Base-by-base conservation (phyloP, 2,113 vertebrate species). In the Garra rufa region DNA sequence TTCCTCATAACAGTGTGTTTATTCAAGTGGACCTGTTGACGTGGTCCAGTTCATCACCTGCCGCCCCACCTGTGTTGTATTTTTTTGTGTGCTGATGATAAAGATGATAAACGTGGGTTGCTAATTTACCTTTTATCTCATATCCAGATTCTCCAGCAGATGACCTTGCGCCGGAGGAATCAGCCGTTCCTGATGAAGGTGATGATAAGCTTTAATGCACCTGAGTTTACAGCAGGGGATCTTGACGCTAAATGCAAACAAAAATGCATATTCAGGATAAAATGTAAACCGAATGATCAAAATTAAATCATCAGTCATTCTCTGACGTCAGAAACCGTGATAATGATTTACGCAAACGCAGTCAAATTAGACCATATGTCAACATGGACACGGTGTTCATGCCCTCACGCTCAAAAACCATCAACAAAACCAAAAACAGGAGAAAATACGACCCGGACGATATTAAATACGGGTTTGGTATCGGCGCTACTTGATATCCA, bases 351-450 rank as follows among this genome's bases (percentile, higher is more conserved):
- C 14, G 3, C 30, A 10, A n/a, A 69, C n/a, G 34, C 0, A 70
- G 67, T 70, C 9, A 41, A n/a, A 41, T 70, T 4, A 41, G 38
- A 41, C 3, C 3, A 5, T 30, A 69, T 8, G 26, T 65, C 6
- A 30, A 15, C 26, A 57, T 21, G n/a, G 59, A 24, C 67, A 10
- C 61, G 4, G n/a, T 30, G 26, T 30, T 38, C 13, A 38, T 34
- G 73, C 73, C 73, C 73, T 75, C 73, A 75, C 50, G 44, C 13
- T n/a, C 4, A 9, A 61, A 26, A 44, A 78, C 76, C 76, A 43
- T 38, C 34, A 79, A 61, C 14, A 26, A 17, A n/a, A 55, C 1
- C n/a, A 17, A 15, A 61, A 61, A 26, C 24, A 26, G 43, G 61
- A 7, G n/a, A 28, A 14, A 46, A 28, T 44, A 21, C 2, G 76